Evolutionary conservation across 2,113 vertebrate species (phyloP), one percentile per base, ranked within the genome.

Genomic region (Neopipo cinnamomea): DNA sequence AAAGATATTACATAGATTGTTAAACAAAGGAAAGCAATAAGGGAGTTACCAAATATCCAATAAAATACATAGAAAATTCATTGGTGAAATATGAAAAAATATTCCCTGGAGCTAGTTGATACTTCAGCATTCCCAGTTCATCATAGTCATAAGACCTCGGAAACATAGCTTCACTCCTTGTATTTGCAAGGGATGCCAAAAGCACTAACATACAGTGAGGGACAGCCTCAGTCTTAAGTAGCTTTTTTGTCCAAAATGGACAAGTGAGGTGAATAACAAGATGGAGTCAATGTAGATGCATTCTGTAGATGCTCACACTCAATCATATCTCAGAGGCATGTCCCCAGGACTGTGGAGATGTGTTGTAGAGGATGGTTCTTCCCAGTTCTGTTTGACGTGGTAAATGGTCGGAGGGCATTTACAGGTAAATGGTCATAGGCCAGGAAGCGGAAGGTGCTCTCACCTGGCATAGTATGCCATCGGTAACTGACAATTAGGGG

Each of bases 301-400:
- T 66, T 33, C 74, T 71, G n/a, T 37, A 37, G 50, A 37, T 47
- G 24, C 6, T 77, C 22, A 37, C 12, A 9, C 12, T 52, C 63
- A 56, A 14, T 39, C 16, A 39, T 7, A 16, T 59, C 42, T 56
- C 80, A 72, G 53, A 86, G 35, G 6, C 2, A 2, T 24, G 31
- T 58, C 19, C 61, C 30, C 35, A 56, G 5, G 33, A 22, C 42
- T 17, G 30, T 24, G 52, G 68, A 84, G 59, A 53, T 55, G 5
- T 1, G 1, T 20, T 12, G 4, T 37, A 71, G 22, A 75, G 47
- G 50, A 59, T 11, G 15, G 33, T 11, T 88, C 39, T 82, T 17
- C 11, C 6, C 15, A 55, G 25, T 21, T 59, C 56, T 7, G 7
- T 37, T 21, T 2, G 0, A 15, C 13, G 9, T 16, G 7, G 47